A percentile compares a stretch with the other conserved stretches of the same genome.
These are phyloP conservation scores for Desmophyllum pertusum DNA, from an alignment of 92 coral and sea anemone genomes.

Conservation along the genomic window DNA sequence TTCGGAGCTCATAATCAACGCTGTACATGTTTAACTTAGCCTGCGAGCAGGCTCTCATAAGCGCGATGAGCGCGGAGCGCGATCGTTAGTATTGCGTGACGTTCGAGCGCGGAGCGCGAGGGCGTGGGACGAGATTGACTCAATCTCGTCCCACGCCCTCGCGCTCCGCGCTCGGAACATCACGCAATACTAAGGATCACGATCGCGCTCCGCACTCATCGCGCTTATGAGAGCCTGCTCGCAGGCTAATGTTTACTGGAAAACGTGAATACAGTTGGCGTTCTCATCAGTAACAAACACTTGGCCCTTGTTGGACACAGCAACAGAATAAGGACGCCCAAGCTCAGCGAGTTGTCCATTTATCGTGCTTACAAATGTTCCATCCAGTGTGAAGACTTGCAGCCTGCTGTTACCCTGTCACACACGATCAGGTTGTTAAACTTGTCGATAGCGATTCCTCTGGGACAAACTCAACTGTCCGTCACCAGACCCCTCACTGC, in stretches of 20 bases:
- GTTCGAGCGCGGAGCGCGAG: no score
- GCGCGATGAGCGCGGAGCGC: no score
- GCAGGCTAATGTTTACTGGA: not conserved
- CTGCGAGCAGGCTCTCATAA: no score
- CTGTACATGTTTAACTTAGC: no score
- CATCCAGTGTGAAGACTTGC: constrained; percentile 57
- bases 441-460: constrained; percentile 46
- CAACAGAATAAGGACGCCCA: not conserved
- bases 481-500: constrained; percentile 29
- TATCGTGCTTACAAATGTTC: constrained; percentile 27
- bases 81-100: no score
- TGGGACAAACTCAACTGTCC: constrained; percentile 34
- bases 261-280: not conserved
- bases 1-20: no score
- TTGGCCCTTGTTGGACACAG: not conserved
- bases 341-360: not conserved
- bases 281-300: not conserved
- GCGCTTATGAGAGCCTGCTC: no score
- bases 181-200: no score
- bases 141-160: no score
- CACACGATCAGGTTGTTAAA: constrained; percentile 45
- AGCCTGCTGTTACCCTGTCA: constrained; percentile 44
- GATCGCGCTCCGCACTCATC: no score
- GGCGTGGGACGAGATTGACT: no score
- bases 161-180: no score